Percentiles rank a stretch among this genome's conserved stretches.
phyloP scores from a whole-genome alignment of 1,140 invertebrate genomes.

The Papilio aristodemus region DNA sequence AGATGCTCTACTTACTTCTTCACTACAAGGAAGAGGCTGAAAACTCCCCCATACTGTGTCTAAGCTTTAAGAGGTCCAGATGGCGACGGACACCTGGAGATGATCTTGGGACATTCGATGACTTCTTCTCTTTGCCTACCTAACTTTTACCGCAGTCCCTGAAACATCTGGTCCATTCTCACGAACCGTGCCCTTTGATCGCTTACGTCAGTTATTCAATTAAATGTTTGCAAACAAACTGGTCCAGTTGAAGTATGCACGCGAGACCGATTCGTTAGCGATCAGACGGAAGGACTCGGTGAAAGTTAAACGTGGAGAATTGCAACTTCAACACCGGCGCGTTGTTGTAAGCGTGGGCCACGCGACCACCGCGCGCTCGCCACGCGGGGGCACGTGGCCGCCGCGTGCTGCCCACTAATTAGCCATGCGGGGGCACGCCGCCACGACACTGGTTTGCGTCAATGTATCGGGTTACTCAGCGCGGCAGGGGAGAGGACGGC shows the following conservation, averaged over 20 bases:
- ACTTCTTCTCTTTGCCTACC: no score
- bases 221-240: constrained; percentile 34
- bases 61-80: no score
- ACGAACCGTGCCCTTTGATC: not conserved
- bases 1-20: no score
- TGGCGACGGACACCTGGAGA: no score
- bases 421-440: constrained; percentile 37
- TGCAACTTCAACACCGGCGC: constrained; percentile 8
- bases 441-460: constrained; percentile 39
- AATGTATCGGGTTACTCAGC: constrained; percentile 49
- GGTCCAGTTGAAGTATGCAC: not conserved
- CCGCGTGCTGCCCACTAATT: constrained; percentile 53
- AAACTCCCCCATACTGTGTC: no score
- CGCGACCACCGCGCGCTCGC: constrained; percentile 35
- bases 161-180: not conserved
- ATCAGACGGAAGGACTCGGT: constrained; percentile 11
- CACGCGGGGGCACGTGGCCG: constrained; percentile 38
- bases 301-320: constrained; percentile 21
- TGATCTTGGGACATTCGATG: no score
- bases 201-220: constrained; percentile 21
- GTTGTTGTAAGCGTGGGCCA: constrained; percentile 34
- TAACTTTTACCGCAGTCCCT: no score
- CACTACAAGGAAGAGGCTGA: no score
- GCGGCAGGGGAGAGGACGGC: not conserved
- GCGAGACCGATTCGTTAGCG: not conserved